Base-by-base conservation (phyloP, 2,888 invertebrate species). In the Megalurothrips usitatus region DNA sequence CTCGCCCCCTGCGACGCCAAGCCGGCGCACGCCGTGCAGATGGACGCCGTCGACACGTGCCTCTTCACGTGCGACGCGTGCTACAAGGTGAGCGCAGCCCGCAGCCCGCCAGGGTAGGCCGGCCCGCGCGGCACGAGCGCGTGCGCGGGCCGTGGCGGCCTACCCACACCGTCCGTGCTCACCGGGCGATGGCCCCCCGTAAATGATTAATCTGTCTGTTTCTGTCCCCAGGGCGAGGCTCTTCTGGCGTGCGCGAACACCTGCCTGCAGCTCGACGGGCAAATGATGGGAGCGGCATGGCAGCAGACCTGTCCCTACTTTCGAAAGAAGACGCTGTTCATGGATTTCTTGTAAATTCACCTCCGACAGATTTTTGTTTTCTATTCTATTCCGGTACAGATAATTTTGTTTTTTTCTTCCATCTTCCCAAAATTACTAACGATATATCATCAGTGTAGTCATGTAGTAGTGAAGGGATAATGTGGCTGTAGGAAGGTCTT, bases 61-160 rank as follows among this genome's bases (percentile, higher is more conserved):
- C 83, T 85, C 81, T 85, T 85, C 81, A 84, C 84, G 43, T 85
- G 85, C 81, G 85, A 85, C 82, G 84, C 83, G 81, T 85, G 85
- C 82, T 85, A 83, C 82, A 84, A 84, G 83, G 84, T 85, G 82
- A n/a, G 68, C 68, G 17, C 34, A 43, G 34, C 34, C 34, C 34
- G 34, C 34, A 43, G 34, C 34, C 34, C 34, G 2, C 34, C 34
- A 43, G n/a, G n/a, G 34, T 43, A 43, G 34, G 34, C n/a, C n/a
- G n/a, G n/a, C n/a, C n/a, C n/a, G n/a, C n/a, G n/a, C n/a, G n/a
- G n/a, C n/a, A n/a, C n/a, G n/a, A n/a, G n/a, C n/a, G n/a, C n/a
- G n/a, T n/a, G n/a, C n/a, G n/a, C n/a, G n/a, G n/a, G n/a, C n/a
- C n/a, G n/a, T n/a, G n/a, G n/a, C n/a, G n/a, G n/a, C 34, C 34